These are phyloP conservation scores for Periophthalmodon schlosseri DNA, from an alignment of 2,113 vertebrate species.

Conservation along the genomic window DNA sequence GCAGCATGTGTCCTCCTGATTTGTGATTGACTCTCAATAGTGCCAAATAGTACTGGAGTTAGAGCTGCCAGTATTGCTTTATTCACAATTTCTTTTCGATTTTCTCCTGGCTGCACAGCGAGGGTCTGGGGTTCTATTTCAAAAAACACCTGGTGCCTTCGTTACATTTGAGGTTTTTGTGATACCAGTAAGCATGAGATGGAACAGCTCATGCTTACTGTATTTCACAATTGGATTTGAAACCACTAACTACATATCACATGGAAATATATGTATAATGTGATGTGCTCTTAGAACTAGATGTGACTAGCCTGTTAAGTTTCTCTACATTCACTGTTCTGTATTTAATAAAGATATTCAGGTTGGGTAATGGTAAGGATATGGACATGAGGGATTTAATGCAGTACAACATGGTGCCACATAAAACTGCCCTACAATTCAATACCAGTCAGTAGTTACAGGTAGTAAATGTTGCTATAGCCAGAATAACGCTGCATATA, in stretches of 20 bases:
- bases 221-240: slow-evolving; percentile 57
- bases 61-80: slow-evolving; percentile 73
- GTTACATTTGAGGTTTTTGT: slow-evolving; percentile 52
- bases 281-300: slow-evolving; percentile 15
- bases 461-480: too few species aligned
- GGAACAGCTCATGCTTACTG: slow-evolving; percentile 48
- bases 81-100: slow-evolving; percentile 71
- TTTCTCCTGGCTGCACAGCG: slow-evolving; percentile 62
- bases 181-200: slow-evolving; percentile 59
- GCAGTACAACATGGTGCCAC: too few species aligned
- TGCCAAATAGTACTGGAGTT: slow-evolving; percentile 71
- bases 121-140: slow-evolving; percentile 70
- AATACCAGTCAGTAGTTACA: too few species aligned
- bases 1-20: slow-evolving; percentile 72
- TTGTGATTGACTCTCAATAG: slow-evolving; percentile 76
- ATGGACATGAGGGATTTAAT: too few species aligned
- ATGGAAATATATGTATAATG: slow-evolving; percentile 42
- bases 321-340: too few species aligned
- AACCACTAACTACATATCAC: slow-evolving; percentile 46
- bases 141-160: slow-evolving; percentile 75
- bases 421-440: too few species aligned
- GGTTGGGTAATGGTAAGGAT: too few species aligned
- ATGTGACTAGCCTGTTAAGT: neutral
- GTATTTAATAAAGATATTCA: too few species aligned
- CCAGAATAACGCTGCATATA: too few species aligned